These are phyloP conservation scores for Oncorhynchus kisutch DNA, from an alignment of 2,113 vertebrate genomes.

Conservation along the genomic window DNA sequence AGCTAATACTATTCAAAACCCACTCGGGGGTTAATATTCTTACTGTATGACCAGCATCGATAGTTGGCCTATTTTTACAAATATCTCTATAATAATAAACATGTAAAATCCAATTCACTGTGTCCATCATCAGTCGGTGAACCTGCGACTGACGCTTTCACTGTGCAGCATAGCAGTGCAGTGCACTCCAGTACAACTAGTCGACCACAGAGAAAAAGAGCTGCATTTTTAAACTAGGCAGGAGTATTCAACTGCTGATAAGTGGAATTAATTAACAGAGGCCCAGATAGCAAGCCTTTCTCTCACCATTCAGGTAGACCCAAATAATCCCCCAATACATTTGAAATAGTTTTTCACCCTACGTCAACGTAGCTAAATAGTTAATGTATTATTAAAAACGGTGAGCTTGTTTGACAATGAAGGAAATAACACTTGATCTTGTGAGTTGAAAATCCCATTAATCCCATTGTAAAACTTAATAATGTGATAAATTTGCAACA, in stretches of 20 bases:
- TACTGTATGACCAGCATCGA: not conserved
- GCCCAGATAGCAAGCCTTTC: not conserved
- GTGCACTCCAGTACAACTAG: slow-evolving; percentile 13
- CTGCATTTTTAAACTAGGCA: slow-evolving; percentile 9
- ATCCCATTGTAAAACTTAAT: not conserved
- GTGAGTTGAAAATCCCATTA: not conserved
- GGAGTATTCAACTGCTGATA: slow-evolving; percentile 20
- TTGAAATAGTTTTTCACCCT: not conserved
- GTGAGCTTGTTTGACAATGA: not conserved
- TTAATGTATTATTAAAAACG: no score
- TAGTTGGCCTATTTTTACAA: not conserved
- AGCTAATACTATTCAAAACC: slow-evolving; percentile 2
- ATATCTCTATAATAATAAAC: not conserved
- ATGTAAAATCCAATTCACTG: not conserved
- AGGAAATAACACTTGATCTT: not conserved
- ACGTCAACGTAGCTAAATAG: not conserved
- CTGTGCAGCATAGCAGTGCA: not conserved
- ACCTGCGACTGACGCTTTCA: not conserved
- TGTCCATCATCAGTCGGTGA: not conserved
- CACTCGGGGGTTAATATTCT: not conserved
- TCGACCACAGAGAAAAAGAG: slow-evolving; percentile 17
- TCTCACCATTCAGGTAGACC: not conserved
- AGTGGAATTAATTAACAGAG: not conserved
- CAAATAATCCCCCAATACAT: no score
- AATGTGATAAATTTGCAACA: not conserved